Evolutionary conservation across 1,140 invertebrate genomes (phyloP), one percentile per base, ranked within the genome.

Genomic region (Halictus rubicundus): DNA sequence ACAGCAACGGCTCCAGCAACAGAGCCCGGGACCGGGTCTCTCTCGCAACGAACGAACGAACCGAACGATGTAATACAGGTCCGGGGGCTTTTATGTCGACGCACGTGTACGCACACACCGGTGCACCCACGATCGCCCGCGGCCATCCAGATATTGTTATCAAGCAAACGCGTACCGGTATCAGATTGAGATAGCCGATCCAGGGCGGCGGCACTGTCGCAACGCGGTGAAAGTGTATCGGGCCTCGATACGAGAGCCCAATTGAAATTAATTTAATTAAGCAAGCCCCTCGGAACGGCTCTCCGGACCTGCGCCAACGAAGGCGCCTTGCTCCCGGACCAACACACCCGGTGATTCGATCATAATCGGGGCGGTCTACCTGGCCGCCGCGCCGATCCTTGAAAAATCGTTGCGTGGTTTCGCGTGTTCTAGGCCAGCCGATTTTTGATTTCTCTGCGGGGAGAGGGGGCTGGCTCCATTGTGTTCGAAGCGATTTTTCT

Each of bases 201-300:
- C 82, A 60, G 70, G 57, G 68, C 82, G 72, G 68, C 59, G 64
- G 78, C 63, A 72, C 86, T 91, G 90, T 90, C 85, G 89, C 83
- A 90, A 91, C 72, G 64, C 84, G 88, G 90, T 91, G 91, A 92
- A 91, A 92, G 90, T 91, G 78, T 87, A 78, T 86, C 84, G 83
- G 80, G 54, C 19, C 83, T n/a, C 85, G 85, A 69, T 84, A 87
- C 84, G 66, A 85, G 80, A 81, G 85, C 77, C 78, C 87, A 87
- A 91, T 90, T 89, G 89, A 88, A 90, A 90, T 90, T 90, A 88
- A 90, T 89, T 90, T 89, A 91, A 92, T 92, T 91, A 90, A 86
- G 82, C 87, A 83, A 84, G 84, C 86, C 72, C 82, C 77, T 12
- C 0, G 19, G 60, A 32, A 59, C 69, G 69, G 69, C 8, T 66